Evolutionary conservation across 92 coral and sea anemone genomes (phyloP).

Genomic region (Parazoanthus darwini): DNA sequence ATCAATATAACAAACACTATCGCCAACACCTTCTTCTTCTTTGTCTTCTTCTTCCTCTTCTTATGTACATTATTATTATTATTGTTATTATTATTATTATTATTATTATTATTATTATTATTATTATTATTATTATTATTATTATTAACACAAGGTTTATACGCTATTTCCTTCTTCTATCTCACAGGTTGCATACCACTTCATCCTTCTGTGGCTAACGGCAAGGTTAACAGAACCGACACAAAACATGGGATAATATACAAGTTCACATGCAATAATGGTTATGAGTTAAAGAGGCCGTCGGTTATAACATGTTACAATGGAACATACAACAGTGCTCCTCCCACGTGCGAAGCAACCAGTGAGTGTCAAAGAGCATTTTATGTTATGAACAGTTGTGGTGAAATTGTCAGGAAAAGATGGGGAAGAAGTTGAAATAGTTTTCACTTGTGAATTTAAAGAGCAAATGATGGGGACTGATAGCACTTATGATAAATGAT

Average conservation of each 20-base stretch:
- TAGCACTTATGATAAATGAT: no score
- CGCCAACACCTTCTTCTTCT: neutral
- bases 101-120: neutral
- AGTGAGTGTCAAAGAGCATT: neutral
- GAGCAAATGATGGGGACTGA: no score
- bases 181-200: slow-evolving; percentile 29
- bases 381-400: no score
- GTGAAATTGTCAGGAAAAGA: no score
- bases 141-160: no score
- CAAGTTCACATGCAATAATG: slow-evolving; percentile 15
- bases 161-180: neutral
- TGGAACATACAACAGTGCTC: slow-evolving; percentile 9
- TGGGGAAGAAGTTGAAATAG: no score
- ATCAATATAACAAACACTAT: neutral
- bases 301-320: neutral
- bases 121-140: neutral
- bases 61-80: neutral
- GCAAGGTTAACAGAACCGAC: slow-evolving; percentile 22
- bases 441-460: no score
- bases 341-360: slow-evolving; percentile 2
- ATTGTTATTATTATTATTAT: neutral
- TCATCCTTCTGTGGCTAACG: neutral
- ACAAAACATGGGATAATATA: slow-evolving; percentile 47
- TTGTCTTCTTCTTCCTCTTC: no score
- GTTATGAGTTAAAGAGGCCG: neutral